Base-by-base conservation (phyloP, 2,888 invertebrate genomes). In the Latheticus oryzae region DNA sequence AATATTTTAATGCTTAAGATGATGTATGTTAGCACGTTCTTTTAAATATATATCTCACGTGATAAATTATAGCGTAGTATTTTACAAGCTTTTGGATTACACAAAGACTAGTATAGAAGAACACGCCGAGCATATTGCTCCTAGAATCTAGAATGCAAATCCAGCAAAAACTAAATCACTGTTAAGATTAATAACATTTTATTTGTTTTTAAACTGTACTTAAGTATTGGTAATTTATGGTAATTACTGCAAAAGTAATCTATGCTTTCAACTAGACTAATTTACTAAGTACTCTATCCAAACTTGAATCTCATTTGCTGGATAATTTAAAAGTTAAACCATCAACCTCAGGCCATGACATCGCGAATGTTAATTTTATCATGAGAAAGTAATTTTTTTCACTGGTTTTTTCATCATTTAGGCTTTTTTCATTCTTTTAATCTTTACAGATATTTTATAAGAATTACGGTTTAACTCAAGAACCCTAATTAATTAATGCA, bases 61-160 rank as follows among this genome's bases (percentile, higher is more conserved):
- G 57, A 57, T 57, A 57, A 57, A 57, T 57, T 51, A 42, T 42
- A 33, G 28, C 16, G 16, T 13, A 28, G 37, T 28, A 12, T 51
- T 33, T 47, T 35, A 43, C 47, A 47, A 47, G 48, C 47, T 47
- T 45, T 30, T 11, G 32, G 45, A 45, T 45, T 45, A 45, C 45
- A 45, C 26, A 21, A 12, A 32, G 9, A 40, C 24, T 40, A n/a
- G n/a, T n/a, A n/a, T n/a, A n/a, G 24, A 35, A 47, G 47, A 47
- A 47, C 24, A 35, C 47, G 9, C 26, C 11, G 32, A 19, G 21
- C 32, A 43, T 28, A 43, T 30, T 26, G 12, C 42, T 28, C n/a
- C n/a, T n/a, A n/a, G n/a, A n/a, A n/a, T n/a, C n/a, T n/a, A n/a
- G n/a, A n/a, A n/a, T n/a, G n/a, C n/a, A n/a, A n/a, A n/a, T n/a